Conservation (phyloP, 2,797 vertebrate species). For the Scleropages formosus region DNA sequence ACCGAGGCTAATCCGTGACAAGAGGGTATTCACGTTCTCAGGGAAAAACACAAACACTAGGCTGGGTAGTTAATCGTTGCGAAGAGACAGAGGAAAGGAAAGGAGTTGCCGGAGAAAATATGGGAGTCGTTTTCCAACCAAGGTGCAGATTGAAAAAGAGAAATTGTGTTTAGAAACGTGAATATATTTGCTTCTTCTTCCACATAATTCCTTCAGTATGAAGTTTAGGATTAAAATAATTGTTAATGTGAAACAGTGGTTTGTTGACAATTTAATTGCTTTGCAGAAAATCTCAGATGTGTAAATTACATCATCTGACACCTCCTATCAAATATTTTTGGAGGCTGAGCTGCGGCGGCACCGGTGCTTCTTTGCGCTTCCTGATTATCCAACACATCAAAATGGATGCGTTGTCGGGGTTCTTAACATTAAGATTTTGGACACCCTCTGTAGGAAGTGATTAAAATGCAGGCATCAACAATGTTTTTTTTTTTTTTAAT, state of each 20-base stretch:
- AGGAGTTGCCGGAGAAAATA: background rate
- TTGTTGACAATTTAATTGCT: background rate
- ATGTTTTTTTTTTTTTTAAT: background rate
- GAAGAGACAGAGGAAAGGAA: slow-evolving; percentile 37
- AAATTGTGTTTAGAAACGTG: background rate
- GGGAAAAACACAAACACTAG: slow-evolving; percentile 34
- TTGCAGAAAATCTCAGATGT: background rate
- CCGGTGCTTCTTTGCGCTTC: background rate
- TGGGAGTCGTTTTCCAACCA: background rate
- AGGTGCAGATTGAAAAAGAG: background rate
- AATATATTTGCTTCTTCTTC: no score
- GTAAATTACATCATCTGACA: no score
- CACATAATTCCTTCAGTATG: no score
- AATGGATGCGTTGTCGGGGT: background rate
- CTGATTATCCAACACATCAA: background rate
- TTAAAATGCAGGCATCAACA: background rate
- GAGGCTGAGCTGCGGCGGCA: no score
- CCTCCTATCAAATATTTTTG: no score
- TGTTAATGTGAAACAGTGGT: no score
- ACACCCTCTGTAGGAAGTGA: background rate
- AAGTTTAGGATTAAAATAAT: no score
- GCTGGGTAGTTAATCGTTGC: slow-evolving; percentile 45
- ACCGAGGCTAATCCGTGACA: slow-evolving; percentile 55
- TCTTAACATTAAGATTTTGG: background rate
- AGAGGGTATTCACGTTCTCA: slow-evolving; percentile 52